Evolutionary conservation across 1,140 invertebrate genomes (phyloP).

Genomic region (Vanessa tameamea): DNA sequence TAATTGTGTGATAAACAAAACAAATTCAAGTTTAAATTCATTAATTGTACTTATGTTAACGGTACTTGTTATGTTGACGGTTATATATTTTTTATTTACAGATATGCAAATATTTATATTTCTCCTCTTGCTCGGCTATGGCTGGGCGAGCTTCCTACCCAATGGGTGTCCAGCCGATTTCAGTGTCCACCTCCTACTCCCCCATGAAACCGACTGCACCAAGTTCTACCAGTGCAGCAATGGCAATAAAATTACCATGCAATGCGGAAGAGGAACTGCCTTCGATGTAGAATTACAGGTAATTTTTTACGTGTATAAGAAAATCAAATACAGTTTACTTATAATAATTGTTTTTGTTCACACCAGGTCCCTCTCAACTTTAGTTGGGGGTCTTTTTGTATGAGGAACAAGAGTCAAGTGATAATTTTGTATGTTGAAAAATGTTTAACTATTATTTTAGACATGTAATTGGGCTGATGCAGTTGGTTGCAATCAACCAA

Average conservation of each 20-base stretch:
- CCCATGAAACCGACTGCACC: conserved; percentile 57
- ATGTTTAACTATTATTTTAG: neutral
- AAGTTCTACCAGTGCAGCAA: conserved; percentile 78
- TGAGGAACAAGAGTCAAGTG: too few species aligned
- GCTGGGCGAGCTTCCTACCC: conserved; percentile 51
- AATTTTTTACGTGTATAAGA: neutral
- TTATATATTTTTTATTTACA: conserved; percentile 18
- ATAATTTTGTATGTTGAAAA: too few species aligned
- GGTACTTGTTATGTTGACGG: neutral
- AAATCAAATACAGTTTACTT: too few species aligned
- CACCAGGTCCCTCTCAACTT: too few species aligned
- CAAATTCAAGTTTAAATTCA: too few species aligned
- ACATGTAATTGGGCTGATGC: neutral
- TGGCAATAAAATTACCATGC: conserved; percentile 59
- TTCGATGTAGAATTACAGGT: conserved; percentile 73
- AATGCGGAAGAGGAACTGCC: conserved; percentile 54
- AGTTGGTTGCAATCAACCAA: neutral
- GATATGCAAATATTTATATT: conserved; percentile 52
- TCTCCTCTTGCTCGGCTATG: conserved; percentile 45
- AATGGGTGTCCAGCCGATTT: conserved; percentile 60
- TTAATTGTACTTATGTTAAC: neutral
- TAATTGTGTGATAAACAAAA: too few species aligned
- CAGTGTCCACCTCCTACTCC: conserved; percentile 42
- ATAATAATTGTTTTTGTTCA: too few species aligned
- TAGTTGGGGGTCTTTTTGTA: too few species aligned